Conservation (phyloP, 2,113 vertebrate genomes). For the Sprattus sprattus region DNA sequence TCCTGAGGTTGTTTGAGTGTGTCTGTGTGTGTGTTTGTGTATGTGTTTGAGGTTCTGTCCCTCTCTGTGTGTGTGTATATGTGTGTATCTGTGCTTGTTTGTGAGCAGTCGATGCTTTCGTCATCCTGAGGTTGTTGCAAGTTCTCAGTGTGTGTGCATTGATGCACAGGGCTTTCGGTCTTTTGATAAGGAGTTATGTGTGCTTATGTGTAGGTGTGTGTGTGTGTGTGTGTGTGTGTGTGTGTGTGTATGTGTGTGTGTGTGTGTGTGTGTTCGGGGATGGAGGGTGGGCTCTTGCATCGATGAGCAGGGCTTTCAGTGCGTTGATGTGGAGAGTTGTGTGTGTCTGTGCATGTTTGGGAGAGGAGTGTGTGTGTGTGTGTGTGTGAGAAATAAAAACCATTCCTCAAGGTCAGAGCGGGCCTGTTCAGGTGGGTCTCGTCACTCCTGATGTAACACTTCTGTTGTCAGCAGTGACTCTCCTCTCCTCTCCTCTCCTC, state of each 20-base stretch:
- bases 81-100: neutral
- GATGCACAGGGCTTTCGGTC: too few species aligned
- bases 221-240: neutral
- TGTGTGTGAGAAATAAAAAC: neutral
- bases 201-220: neutral
- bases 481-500: neutral
- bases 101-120: neutral
- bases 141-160: too few species aligned
- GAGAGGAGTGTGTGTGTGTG: neutral
- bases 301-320: conserved; percentile 2
- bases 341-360: neutral
- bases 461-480: too few species aligned
- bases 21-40: neutral
- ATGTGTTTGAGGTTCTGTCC: neutral
- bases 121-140: neutral
- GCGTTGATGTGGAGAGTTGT: neutral
- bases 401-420: too few species aligned
- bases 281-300: neutral
- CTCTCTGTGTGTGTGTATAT: neutral
- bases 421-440: too few species aligned
- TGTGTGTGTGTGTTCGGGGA: neutral
- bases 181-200: neutral
- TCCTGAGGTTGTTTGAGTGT: conserved; percentile 32
- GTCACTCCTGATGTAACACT: too few species aligned
- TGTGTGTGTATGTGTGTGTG: neutral